Percentiles rank a stretch among this genome's conserved stretches.
Evolutionary conservation across 2,888 invertebrate species (phyloP).

Genomic region (Ryuthela nishihirai): DNA sequence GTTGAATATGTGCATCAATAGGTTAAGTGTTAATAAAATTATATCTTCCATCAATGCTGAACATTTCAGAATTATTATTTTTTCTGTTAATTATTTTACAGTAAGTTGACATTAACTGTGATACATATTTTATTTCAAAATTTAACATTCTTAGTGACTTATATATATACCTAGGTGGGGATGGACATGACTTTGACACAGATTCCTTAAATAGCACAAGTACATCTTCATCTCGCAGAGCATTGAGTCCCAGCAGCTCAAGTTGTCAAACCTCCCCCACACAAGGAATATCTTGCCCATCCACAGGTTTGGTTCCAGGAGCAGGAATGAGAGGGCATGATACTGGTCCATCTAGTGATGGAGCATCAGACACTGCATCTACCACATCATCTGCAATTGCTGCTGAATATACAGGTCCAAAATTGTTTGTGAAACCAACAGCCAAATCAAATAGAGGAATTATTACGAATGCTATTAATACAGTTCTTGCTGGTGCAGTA

Average conservation of each 20-base stretch:
- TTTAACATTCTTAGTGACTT: too few species aligned
- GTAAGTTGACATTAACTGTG: too few species aligned
- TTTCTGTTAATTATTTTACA: too few species aligned
- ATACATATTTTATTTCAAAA: too few species aligned
- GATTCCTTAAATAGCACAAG: conserved; percentile 34
- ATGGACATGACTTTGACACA: conserved; percentile 23
- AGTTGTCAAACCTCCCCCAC: too few species aligned
- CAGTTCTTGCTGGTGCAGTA: conserved; percentile 96
- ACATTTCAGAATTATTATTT: too few species aligned
- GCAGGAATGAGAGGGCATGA: conserved; percentile 16
- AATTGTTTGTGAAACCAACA: conserved; percentile 94
- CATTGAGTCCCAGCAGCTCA: conserved; percentile 16
- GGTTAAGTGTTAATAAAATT: too few species aligned
- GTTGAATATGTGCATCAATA: too few species aligned
- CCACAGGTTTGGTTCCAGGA: conserved; percentile 1
- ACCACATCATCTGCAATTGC: conserved; percentile 34
- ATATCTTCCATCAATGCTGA: too few species aligned
- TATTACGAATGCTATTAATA: conserved; percentile 91
- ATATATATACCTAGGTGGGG: conserved; percentile 6
- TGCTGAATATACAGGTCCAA: conserved; percentile 62
- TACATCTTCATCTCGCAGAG: conserved; percentile 19
- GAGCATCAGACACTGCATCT: conserved; percentile 41
- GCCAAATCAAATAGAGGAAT: conserved; percentile 97
- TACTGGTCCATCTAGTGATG: conserved; percentile 40
- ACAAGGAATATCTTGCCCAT: too few species aligned